phyloP scores from a whole-genome alignment of 2,888 invertebrate genomes.

The Minunthozetes semirufus region DNA sequence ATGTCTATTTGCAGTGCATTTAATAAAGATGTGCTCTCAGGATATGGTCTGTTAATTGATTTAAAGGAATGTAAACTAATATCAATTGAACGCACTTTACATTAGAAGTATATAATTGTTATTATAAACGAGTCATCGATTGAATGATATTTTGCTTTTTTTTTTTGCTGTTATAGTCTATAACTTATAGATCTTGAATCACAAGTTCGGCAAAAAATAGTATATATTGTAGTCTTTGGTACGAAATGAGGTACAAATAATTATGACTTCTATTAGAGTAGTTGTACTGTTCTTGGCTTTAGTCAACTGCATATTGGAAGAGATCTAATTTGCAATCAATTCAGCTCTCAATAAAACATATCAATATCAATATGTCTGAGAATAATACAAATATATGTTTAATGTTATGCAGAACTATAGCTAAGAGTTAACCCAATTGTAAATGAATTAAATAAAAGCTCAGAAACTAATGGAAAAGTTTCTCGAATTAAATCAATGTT shows the following conservation, averaged over 20 bases:
- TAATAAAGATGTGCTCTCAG: not conserved
- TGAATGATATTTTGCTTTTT: not conserved
- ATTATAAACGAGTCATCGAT: conserved; percentile 10
- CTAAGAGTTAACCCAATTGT: not conserved
- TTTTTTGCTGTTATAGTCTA: not conserved
- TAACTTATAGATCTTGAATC: conserved; percentile 7
- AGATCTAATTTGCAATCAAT: conserved; percentile 12
- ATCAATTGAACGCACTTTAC: conserved; percentile 9
- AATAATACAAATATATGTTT: not conserved
- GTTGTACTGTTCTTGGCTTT: not conserved
- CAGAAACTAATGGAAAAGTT: not conserved
- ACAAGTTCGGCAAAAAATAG: not conserved
- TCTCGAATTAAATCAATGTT: not conserved
- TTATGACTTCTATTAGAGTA: conserved; percentile 22
- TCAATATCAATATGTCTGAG: not conserved
- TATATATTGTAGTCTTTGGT: conserved; percentile 8
- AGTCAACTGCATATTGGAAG: conserved; percentile 16
- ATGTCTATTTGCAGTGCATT: conserved; percentile 5
- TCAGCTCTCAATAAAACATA: not conserved
- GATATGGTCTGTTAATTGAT: conserved; percentile 9
- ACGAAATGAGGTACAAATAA: conserved; percentile 16
- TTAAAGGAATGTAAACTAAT: conserved; percentile 12
- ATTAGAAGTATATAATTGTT: not conserved
- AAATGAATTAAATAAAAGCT: not conserved
- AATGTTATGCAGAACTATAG: not conserved